Evolutionary conservation across 2,888 invertebrate genomes (phyloP), one percentile per base, ranked within the genome.

Genomic region (Metalampra italica): DNA sequence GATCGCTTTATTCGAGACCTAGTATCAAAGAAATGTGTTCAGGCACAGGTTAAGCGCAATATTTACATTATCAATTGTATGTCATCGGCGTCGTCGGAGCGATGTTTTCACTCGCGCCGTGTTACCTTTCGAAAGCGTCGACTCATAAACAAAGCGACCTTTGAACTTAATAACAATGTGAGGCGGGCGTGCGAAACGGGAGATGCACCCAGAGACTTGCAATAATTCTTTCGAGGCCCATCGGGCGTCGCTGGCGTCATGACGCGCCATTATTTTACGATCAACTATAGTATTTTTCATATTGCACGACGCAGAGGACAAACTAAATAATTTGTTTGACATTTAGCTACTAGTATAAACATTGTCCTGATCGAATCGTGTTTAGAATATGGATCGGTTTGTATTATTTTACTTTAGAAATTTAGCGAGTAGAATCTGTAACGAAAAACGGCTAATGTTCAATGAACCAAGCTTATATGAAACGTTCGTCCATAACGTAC

Each of bases 81-180:
- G 88, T 86, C 86, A 88, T 88, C 87, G 71, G 71, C 74, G 67
- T 73, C 76, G 71, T 71, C 73, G 71, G 58, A 75, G 67, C 75
- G 70, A 77, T 82, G 82, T 85, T 85, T 88, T 86, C 83, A 81
- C 85, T 82, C 78, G 76, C 69, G 78, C 72, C 78, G 81, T 82
- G 84, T 87, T 87, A 86, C 85, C 83, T 86, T 87, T 87, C 81
- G 79, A 87, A 87, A 86, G 81, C 78, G 76, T 80, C 72, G 82
- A 76, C 75, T 86, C 85, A 83, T 88, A 88, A 88, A 88, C 87
- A 83, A 83, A 79, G 70, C 79, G 83, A 89, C 82, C 87, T 89
- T 70, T 87, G 89, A 89, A 82, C 88, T 86, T 82, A 82, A 84
- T 82, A 87, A 85, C 86, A 89, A 86, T 85, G 83, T 81, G 80